Conservation (phyloP, 2,888 invertebrate genomes). For the Alitta virens region DNA sequence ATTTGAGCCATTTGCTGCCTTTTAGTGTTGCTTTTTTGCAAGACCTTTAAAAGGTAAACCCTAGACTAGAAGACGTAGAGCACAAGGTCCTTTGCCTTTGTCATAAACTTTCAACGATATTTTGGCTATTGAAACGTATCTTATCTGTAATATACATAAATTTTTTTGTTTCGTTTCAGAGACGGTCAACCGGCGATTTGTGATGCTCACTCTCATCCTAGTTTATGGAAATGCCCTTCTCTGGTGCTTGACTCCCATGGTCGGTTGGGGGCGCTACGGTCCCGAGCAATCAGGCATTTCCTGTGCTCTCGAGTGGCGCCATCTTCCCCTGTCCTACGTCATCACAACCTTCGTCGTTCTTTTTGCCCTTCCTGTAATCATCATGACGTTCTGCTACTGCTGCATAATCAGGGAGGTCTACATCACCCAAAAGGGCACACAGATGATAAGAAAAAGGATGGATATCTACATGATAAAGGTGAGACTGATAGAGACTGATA, state of each 20-base stretch:
- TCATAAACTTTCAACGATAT: too few species aligned
- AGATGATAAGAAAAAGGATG: background rate
- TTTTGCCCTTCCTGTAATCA: slow-evolving; percentile 4
- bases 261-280: slow-evolving; percentile 33
- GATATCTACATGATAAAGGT: slow-evolving; percentile 14
- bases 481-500: background rate
- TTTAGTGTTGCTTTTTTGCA: too few species aligned
- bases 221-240: slow-evolving; percentile 22
- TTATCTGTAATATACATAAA: too few species aligned
- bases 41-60: too few species aligned
- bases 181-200: background rate
- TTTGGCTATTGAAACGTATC: too few species aligned
- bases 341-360: slow-evolving; percentile 4
- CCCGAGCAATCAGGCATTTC: slow-evolving; percentile 28
- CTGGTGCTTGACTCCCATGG: slow-evolving; percentile 30
- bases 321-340: slow-evolving; percentile 13
- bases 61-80: too few species aligned
- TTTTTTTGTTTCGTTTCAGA: background rate
- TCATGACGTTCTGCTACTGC: slow-evolving; percentile 3
- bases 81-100: too few species aligned
- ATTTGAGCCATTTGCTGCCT: too few species aligned
- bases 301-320: slow-evolving; percentile 30
- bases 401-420: background rate
- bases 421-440: background rate
- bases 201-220: background rate